phyloP scores from a whole-genome alignment of 2,888 invertebrate species.

The Eupithecia dodoneata region DNA sequence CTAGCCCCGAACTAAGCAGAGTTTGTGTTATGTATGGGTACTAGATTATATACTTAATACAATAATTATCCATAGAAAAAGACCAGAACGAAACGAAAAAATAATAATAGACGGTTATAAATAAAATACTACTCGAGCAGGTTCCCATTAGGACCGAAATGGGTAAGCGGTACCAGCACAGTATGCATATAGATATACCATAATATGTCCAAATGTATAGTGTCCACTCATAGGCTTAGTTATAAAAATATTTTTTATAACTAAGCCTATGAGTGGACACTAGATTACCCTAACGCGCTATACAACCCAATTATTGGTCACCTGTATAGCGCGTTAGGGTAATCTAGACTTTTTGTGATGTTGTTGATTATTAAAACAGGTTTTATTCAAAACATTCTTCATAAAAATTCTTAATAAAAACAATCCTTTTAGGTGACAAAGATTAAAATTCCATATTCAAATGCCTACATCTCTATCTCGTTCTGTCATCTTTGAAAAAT shows the following conservation, averaged over 20 bases:
- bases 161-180: not conserved
- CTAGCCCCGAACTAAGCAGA: no score
- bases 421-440: slow-evolving; percentile 49
- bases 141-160: not conserved
- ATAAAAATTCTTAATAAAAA: slow-evolving; percentile 17
- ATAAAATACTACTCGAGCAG: not conserved
- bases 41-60: no score
- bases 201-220: no score
- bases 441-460: slow-evolving; percentile 52
- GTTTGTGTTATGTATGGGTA: no score
- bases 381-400: not conserved
- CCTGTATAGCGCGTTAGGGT: not conserved
- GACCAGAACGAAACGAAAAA: not conserved
- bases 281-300: no score
- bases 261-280: no score
- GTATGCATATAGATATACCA: no score
- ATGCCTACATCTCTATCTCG: slow-evolving; percentile 33
- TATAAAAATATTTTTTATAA: no score
- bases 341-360: not conserved
- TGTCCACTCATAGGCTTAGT: not conserved
- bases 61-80: not conserved
- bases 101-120: not conserved
- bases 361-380: not conserved
- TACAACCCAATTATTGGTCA: no score
- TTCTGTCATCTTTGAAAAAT: slow-evolving; percentile 43